These are phyloP conservation scores for Nylanderia fulva DNA, from an alignment of 1,140 invertebrate genomes.

Conservation along the genomic window DNA sequence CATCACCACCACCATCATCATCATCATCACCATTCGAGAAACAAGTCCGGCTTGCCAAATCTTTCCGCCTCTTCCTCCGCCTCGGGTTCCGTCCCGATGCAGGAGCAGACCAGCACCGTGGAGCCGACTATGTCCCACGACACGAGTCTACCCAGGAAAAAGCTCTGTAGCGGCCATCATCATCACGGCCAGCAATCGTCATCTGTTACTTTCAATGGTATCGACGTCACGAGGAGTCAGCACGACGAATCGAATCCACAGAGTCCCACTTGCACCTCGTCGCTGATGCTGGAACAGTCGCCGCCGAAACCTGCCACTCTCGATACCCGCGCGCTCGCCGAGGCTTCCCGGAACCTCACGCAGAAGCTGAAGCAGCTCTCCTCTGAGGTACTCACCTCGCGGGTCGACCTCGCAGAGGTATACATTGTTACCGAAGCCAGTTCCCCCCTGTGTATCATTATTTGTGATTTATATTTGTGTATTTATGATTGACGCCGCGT, in stretches of 20 bases:
- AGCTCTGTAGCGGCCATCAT: slow-evolving; percentile 78
- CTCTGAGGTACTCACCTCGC: slow-evolving; percentile 92
- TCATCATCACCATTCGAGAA: slow-evolving; percentile 75
- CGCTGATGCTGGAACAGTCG: slow-evolving; percentile 55
- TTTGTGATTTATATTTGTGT: slow-evolving; percentile 56
- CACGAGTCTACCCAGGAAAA: slow-evolving; percentile 78
- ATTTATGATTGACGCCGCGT: slow-evolving; percentile 18
- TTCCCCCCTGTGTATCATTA: slow-evolving; percentile 73
- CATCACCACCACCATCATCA: slow-evolving; percentile 76
- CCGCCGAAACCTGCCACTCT: slow-evolving; percentile 82
- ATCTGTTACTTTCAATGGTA: not conserved
- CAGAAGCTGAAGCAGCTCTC: slow-evolving; percentile 96
- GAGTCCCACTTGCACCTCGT: slow-evolving; percentile 62
- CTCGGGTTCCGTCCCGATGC: slow-evolving; percentile 42
- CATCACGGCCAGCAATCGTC: slow-evolving; percentile 68
- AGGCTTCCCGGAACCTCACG: slow-evolving; percentile 96
- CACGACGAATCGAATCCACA: slow-evolving; percentile 64
- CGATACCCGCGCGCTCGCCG: slow-evolving; percentile 92
- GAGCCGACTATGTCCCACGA: slow-evolving; percentile 58
- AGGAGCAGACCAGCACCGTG: slow-evolving; percentile 64
- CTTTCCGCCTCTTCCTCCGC: slow-evolving; percentile 3
- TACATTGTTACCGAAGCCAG: slow-evolving; percentile 81
- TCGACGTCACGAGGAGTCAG: slow-evolving; percentile 55
- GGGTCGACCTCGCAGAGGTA: slow-evolving; percentile 85
- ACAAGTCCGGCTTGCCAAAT: slow-evolving; percentile 47